Base-by-base conservation (phyloP, 1,140 invertebrate species). In the Daktulosphaira vitifoliae region DNA sequence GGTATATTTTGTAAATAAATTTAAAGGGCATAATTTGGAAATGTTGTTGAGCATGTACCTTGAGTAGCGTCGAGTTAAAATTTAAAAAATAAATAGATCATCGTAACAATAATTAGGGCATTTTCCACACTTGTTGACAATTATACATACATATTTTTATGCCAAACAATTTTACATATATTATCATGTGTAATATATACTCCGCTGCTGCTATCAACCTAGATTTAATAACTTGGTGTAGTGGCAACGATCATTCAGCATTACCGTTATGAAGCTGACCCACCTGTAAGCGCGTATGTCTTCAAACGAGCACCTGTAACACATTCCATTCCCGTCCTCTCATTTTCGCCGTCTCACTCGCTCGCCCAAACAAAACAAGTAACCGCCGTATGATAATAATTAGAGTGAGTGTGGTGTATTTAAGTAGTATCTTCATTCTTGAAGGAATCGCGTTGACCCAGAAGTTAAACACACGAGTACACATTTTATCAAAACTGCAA, bases 231-330 rank as follows among this genome's bases (percentile, higher is more conserved):
- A 56, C 23, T 20, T n/a, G n/a, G 54, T 26, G n/a, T 46, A 18
- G 39, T 59, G 54, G 56, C 26, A 62, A 39, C 56, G 56, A 62
- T 62, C 56, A 48, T 62, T 62, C 42, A 9, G 25, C 18, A 18
- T 62, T 62, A 62, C 56, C 56, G 56, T 62, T 62, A 62, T 20
- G 56, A 62, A 62, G 56, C 42, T 62, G 56, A 62, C 56, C 56
- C 56, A 62, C 56, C 56, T 48, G 42, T 62, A 13, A 1, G 8
- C 18, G 25, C 23, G 22, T 44, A 15, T 29, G 26, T 62, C 42
- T 48, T 62, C 56, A 33, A 62, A 62, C 53, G 5, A 48, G 42
- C 25, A 25, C 56, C 42, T 33, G 42, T 18, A 48, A 62, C 56
- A 62, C 56, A 62, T 62, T 62, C 56, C 56, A 48, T 62, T 62